phyloP scores from a whole-genome alignment of 2,888 invertebrate species.

The Pomacea canaliculata region DNA sequence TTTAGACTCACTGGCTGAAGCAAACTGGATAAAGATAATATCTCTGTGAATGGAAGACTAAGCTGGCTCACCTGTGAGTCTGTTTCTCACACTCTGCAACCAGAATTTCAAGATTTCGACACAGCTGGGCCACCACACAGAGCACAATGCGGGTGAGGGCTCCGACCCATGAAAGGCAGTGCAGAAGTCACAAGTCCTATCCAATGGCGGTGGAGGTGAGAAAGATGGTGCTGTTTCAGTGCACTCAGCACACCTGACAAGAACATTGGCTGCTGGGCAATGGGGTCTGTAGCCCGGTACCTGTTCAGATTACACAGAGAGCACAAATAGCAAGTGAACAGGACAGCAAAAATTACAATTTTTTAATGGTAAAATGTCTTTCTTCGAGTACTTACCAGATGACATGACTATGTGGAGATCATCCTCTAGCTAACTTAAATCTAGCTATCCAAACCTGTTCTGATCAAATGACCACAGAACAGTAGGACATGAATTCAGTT shows the following conservation, averaged over 20 bases:
- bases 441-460: too few species aligned
- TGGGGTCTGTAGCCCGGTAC: conserved; percentile 49
- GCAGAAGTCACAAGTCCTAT: conserved; percentile 84
- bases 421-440: too few species aligned
- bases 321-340: neutral
- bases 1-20: neutral
- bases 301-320: neutral
- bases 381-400: too few species aligned
- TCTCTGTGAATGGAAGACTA: too few species aligned
- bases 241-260: conserved; percentile 83
- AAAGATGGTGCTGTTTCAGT: conserved; percentile 79
- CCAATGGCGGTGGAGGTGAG: conserved; percentile 86
- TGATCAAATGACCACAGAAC: too few species aligned
- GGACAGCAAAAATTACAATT: too few species aligned
- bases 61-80: neutral
- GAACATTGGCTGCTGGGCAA: conserved; percentile 84
- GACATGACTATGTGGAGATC: too few species aligned
- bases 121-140: conserved; percentile 83
- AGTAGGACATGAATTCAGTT: too few species aligned
- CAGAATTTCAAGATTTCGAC: conserved; percentile 81
- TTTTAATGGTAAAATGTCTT: too few species aligned
- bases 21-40: neutral
- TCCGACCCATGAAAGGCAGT: conserved; percentile 82
- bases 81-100: conserved; percentile 66
- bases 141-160: conserved; percentile 83